Evolutionary conservation across 2,797 vertebrate genomes (phyloP).

Genomic region (Amniataba percoides): DNA sequence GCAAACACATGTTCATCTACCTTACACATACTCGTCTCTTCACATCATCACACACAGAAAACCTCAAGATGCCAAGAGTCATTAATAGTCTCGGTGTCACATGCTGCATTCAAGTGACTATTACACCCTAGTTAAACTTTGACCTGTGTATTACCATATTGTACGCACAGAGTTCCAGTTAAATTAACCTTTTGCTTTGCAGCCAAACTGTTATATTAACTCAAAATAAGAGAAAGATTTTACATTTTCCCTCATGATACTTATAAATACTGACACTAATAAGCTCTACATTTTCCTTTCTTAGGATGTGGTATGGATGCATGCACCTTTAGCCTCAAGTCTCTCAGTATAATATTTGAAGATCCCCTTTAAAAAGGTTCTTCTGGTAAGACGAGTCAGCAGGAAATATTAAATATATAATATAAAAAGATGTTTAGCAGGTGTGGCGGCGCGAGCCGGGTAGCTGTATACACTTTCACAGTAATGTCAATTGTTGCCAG

Average conservation of each 20-base stretch:
- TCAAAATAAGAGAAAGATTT: not conserved
- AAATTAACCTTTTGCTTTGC: not conserved
- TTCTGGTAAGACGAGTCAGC: not conserved
- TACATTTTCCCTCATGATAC: not conserved
- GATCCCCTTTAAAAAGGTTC: not conserved
- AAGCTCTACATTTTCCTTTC: too few species aligned
- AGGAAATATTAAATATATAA: too few species aligned
- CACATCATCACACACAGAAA: conserved; percentile 3
- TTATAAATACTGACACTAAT: not conserved
- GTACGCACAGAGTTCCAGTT: not conserved
- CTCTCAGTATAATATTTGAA: not conserved
- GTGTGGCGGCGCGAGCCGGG: too few species aligned
- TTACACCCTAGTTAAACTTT: not conserved
- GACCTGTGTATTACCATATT: not conserved
- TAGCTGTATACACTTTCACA: too few species aligned
- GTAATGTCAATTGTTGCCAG: too few species aligned
- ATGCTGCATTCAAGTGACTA: not conserved
- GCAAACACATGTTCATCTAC: conserved; percentile 13
- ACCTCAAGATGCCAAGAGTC: conserved; percentile 6
- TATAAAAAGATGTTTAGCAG: too few species aligned
- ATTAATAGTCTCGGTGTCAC: not conserved
- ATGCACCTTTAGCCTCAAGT: too few species aligned
- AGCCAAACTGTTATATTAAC: not conserved
- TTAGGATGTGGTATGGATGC: too few species aligned
- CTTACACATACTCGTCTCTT: not conserved